Evolutionary conservation across 2,113 vertebrate genomes (phyloP).

Genomic region (chimpanzee (Pan troglodytes)): DNA sequence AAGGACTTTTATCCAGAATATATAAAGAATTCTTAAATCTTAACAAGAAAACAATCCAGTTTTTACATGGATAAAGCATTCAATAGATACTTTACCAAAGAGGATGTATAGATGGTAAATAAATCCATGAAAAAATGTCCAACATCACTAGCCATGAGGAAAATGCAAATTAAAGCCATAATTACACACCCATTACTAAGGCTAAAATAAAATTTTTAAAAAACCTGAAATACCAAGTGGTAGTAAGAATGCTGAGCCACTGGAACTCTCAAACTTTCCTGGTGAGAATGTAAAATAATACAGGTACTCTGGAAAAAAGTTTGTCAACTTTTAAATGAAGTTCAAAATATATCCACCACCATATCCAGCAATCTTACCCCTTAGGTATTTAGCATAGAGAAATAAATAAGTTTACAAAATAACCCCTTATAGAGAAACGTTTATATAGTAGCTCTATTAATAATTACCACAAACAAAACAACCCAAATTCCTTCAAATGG

Average conservation of each 20-base stretch:
- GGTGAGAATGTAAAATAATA: neutral
- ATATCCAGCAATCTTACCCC: neutral
- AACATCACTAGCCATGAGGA: neutral
- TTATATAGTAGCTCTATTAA: slow-evolving; percentile 8
- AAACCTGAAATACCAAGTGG: neutral
- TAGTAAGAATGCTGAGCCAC: neutral
- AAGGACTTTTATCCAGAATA: neutral
- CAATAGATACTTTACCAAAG: neutral
- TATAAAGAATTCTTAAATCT: neutral
- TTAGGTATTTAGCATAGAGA: neutral
- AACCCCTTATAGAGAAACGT: neutral
- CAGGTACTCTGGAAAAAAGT: neutral
- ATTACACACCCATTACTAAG: neutral
- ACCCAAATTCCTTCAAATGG: neutral
- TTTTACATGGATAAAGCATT: slow-evolving; percentile 14
- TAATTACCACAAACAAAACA: neutral
- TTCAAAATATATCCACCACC: neutral
- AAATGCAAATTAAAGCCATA: neutral
- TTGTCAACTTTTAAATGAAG: neutral
- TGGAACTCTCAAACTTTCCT: neutral
- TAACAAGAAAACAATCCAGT: neutral
- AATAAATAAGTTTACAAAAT: neutral
- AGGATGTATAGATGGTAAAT: neutral
- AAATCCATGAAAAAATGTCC: neutral
- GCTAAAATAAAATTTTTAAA: neutral